Evolutionary conservation across 1,140 invertebrate genomes (phyloP).

Genomic region (Epicauta chinensis): DNA sequence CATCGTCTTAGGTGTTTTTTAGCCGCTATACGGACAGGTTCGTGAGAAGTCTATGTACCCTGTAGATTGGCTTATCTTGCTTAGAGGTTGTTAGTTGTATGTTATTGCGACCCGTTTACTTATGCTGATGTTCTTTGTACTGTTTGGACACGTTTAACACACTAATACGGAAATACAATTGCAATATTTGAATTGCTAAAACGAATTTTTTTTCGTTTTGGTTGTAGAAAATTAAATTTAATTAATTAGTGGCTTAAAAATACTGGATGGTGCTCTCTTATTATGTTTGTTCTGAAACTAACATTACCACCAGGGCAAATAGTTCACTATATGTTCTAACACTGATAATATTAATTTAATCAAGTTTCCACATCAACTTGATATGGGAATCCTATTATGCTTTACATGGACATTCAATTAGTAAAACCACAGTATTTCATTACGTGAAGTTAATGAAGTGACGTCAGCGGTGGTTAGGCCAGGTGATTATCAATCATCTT

Average conservation of each 20-base stretch:
- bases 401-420: conserved; percentile 43
- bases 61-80: conserved; percentile 30
- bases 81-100: conserved; percentile 15
- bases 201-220: too few species aligned
- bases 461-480: conserved; percentile 35
- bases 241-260: conserved; percentile 1
- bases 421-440: conserved; percentile 43
- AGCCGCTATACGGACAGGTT: conserved; percentile 21
- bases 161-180: too few species aligned
- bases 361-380: conserved; percentile 32
- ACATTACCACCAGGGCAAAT: conserved; percentile 6
- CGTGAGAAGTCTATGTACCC: conserved; percentile 28
- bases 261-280: conserved; percentile 12
- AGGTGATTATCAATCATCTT: conserved; percentile 42
- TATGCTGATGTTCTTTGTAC: conserved; percentile 29
- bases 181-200: too few species aligned
- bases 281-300: neutral
- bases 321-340: conserved; percentile 15
- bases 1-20: conserved; percentile 1
- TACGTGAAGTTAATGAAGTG: conserved; percentile 40
- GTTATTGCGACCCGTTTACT: conserved; percentile 31
- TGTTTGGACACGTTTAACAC: conserved; percentile 21
- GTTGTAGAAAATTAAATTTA: too few species aligned
- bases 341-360: conserved; percentile 34
- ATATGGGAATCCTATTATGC: conserved; percentile 42